Evolutionary conservation across 2,888 invertebrate genomes (phyloP), one percentile per base, ranked within the genome.

Genomic region (Nemotelus pantherinus): DNA sequence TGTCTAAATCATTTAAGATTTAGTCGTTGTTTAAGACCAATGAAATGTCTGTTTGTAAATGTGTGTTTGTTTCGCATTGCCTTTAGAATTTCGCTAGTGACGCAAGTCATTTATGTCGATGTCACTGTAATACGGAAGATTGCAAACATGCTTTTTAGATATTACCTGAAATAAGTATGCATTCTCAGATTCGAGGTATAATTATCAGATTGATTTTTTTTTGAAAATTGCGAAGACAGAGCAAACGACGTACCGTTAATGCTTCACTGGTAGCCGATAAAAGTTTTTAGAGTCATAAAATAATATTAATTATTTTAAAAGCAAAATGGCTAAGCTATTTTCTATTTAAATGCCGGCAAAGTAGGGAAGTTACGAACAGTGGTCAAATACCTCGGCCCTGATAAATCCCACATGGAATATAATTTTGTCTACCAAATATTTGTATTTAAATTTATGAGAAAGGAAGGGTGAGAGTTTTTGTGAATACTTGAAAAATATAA

Each of bases 151-250:
- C 74, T 9, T 63, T 63, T 10, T 9, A 47, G 7, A 63, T 74
- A 9, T n/a, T 74, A 2, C 6, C 10, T 39, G 63, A 60, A 48
- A 60, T 72, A 41, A 63, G 74, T 10, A 25, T 48, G 7, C 63
- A 63, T 41, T 74, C 63, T 41, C 74, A 74, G 63, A 63, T 41
- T 3, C 60, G 74, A 3, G 63, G 63, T 48, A 74, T 41, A 63
- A 74, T 41, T 60, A 63, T 41, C 63, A 74, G 25, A 25, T 25
- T 25, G 25, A 25, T 25, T 25, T 39, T 45, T 25, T 44, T 74
- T 60, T 47, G 60, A 63, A 0, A 63, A 74, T 9, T 25, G 47
- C 25, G 41, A 25, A 4, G 63, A 74, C 43, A 74, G 48, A 3
- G 25, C 25, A 25, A 74, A 47, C 2, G 63, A 74, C 48, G 63